Conservation (phyloP, 30 jellyfish, hydroid and myxozoan genomes). For the Nemopilema nomurai region DNA sequence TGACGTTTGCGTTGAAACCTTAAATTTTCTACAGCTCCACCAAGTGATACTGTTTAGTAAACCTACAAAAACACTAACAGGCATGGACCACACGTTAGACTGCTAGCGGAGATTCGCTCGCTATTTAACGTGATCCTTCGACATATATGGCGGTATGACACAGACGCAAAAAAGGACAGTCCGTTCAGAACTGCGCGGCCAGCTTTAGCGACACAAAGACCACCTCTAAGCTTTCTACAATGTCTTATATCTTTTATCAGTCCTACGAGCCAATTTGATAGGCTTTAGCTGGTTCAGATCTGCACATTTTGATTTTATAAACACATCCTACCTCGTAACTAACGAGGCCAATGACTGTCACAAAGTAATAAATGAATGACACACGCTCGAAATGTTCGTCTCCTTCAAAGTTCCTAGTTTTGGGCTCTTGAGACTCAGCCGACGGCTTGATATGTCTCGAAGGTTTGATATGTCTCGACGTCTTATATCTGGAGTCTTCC, state of each 20-base stretch:
- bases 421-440: too few species aligned
- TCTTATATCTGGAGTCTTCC: too few species aligned
- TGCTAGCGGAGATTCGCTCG: neutral
- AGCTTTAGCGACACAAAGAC: neutral
- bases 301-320: neutral
- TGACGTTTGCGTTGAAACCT: neutral
- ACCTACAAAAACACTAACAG: neutral
- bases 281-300: neutral
- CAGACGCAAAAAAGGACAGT: neutral
- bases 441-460: neutral
- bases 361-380: conserved; percentile 43
- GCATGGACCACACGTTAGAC: neutral
- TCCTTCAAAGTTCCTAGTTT: too few species aligned
- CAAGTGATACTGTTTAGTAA: neutral
- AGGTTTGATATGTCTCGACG: too few species aligned
- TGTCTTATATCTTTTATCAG: too few species aligned
- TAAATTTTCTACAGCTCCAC: neutral
- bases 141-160: neutral
- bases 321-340: conserved; percentile 29
- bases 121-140: neutral
- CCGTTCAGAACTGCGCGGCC: neutral
- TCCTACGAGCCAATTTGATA: neutral
- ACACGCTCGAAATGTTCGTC: conserved; percentile 53
- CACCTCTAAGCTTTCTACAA: too few species aligned
- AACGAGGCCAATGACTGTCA: conserved; percentile 30